phyloP scores from a whole-genome alignment of 2,113 vertebrate genomes.

The Salvelinus sp. region DNA sequence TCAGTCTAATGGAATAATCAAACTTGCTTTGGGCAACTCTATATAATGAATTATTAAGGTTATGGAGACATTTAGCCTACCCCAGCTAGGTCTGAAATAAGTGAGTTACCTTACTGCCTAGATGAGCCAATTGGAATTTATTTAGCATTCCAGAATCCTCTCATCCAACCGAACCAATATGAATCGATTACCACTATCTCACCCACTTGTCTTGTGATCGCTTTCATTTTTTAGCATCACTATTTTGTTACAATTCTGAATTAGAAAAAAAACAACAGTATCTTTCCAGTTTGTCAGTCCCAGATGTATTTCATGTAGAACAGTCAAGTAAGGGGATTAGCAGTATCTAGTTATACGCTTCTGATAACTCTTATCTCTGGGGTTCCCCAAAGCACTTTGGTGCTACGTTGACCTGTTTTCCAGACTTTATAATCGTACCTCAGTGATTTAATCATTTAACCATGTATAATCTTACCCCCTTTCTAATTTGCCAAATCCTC shows the following conservation, averaged over 20 bases:
- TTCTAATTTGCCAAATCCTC: conserved; percentile 53
- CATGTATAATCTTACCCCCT: conserved; percentile 57
- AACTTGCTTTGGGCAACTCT: conserved; percentile 61
- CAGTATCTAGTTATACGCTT: conserved; percentile 63
- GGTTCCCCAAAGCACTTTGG: conserved; percentile 62
- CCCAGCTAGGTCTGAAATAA: conserved; percentile 23
- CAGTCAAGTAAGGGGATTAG: conserved; percentile 68
- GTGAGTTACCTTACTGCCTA: conserved; percentile 18
- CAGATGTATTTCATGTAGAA: conserved; percentile 62
- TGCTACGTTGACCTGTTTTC: conserved; percentile 68
- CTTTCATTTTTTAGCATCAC: background rate
- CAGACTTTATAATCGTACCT: conserved; percentile 47
- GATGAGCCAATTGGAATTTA: conserved; percentile 2
- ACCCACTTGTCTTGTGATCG: background rate
- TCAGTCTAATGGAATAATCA: conserved; percentile 69
- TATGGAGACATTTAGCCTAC: conserved; percentile 34
- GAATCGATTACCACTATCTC: conserved; percentile 54
- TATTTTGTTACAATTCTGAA: conserved; percentile 24
- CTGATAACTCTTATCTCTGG: conserved; percentile 69
- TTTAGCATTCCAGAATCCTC: background rate
- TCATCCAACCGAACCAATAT: conserved; percentile 5
- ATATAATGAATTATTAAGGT: conserved; percentile 62
- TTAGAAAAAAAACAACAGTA: conserved; percentile 55
- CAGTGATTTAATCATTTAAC: conserved; percentile 62
- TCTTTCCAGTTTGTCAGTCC: conserved; percentile 67